These are phyloP conservation scores for Drosophila elegans DNA, from an alignment of 1,140 invertebrate genomes.

Conservation along the genomic window DNA sequence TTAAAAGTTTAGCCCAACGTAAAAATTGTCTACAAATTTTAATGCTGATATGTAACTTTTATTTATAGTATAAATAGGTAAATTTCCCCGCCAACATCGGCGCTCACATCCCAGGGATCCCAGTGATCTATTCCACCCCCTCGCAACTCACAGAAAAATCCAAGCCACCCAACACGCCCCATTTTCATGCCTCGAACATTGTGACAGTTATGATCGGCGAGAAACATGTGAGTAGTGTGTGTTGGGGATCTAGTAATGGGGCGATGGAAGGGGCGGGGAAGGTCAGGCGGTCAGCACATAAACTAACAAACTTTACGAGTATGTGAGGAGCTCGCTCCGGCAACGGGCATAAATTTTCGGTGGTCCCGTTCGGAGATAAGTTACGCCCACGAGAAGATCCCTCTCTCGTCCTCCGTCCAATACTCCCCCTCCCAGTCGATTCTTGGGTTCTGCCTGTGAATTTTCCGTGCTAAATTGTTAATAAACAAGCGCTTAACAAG, in stretches of 20 bases:
- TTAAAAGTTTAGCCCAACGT: no score
- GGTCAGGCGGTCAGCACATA: constrained; percentile 74
- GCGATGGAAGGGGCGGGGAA: constrained; percentile 40
- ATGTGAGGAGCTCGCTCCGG: constrained; percentile 56
- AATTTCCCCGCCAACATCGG: not conserved
- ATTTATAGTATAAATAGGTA: no score
- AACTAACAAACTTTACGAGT: constrained; percentile 69
- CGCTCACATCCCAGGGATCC: not conserved
- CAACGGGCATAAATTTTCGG: constrained; percentile 65
- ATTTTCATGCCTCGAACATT: constrained; percentile 58
- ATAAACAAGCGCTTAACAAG: constrained; percentile 81
- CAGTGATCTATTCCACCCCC: constrained; percentile 1
- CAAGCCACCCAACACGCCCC: constrained; percentile 66
- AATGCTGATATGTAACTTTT: no score
- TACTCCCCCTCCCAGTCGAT: not conserved
- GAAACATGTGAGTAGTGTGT: constrained; percentile 36
- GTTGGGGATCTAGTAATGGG: not conserved
- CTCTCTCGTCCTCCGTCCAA: constrained; percentile 2
- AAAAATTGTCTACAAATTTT: no score
- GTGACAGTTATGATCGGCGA: constrained; percentile 73
- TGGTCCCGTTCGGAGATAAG: constrained; percentile 55
- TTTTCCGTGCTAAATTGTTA: constrained; percentile 77
- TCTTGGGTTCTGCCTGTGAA: constrained; percentile 39
- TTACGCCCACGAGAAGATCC: constrained; percentile 55
- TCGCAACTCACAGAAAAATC: constrained; percentile 1